A percentile compares a stretch with the other conserved stretches of the same genome.
Evolutionary conservation across 2,888 invertebrate genomes (phyloP).

Genomic region (Apamea sordens): DNA sequence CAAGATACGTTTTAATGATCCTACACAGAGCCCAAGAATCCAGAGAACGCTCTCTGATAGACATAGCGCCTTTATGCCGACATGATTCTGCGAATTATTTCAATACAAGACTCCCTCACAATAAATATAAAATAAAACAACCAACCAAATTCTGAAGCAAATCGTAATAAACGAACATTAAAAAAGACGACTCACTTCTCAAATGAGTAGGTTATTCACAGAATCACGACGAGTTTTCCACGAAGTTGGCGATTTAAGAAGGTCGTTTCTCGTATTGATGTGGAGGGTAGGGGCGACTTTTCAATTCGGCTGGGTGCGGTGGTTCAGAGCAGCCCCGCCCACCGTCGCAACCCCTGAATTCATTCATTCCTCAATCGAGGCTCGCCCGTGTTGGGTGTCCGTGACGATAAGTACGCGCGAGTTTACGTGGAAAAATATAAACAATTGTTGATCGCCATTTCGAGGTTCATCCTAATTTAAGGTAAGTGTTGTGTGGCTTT

Average conservation of each 20-base stretch:
- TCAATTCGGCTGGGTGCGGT: slow-evolving; percentile 70
- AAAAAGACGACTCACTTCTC: slow-evolving; percentile 42
- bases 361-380: slow-evolving; percentile 83
- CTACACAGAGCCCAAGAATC: slow-evolving; percentile 35
- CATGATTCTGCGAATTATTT: slow-evolving; percentile 71
- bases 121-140: slow-evolving; percentile 68
- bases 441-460: slow-evolving; percentile 72
- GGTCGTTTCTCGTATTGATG: slow-evolving; percentile 49
- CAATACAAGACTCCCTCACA: slow-evolving; percentile 65
- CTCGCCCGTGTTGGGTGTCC: slow-evolving; percentile 72
- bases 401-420: slow-evolving; percentile 70
- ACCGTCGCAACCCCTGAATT: slow-evolving; percentile 81
- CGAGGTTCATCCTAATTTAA: slow-evolving; percentile 35
- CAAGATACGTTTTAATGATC: slow-evolving; percentile 42
- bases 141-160: slow-evolving; percentile 61
- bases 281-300: slow-evolving; percentile 60
- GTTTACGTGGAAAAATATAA: slow-evolving; percentile 78
- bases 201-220: slow-evolving; percentile 65
- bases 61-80: slow-evolving; percentile 62
- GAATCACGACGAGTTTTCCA: slow-evolving; percentile 80
- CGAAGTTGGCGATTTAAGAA: slow-evolving; percentile 71
- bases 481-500: slow-evolving; percentile 57
- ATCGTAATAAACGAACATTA: slow-evolving; percentile 29
- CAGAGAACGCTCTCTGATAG: slow-evolving; percentile 34
- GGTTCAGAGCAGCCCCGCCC: slow-evolving; percentile 82